Base-by-base conservation (phyloP, 2,113 vertebrate genomes). In the Panthera uncia region DNA sequence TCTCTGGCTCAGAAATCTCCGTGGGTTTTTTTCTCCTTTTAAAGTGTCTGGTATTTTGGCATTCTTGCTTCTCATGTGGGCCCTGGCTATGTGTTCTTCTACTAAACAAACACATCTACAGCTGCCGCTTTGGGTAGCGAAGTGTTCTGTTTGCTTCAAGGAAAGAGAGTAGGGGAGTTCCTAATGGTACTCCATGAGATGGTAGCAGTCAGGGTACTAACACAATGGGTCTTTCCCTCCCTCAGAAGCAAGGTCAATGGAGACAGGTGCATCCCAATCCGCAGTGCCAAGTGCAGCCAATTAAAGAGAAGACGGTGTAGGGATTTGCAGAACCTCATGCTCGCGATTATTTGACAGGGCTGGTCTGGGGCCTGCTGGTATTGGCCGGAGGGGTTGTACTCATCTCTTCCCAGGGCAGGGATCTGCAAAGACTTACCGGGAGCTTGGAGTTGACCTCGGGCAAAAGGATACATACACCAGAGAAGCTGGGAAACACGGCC, bases 1-100 rank as follows among this genome's bases (percentile, higher is more conserved):
- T 95, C 36, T 57, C 95, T 90, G 66, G 52, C 91, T 81, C 45
- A 45, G 68, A 88, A 96, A 88, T 68, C 36, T 66, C 68, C 73
- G 61, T 36, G 38, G 65, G 45, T 41, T 74, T 82, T 10, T 33
- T 25, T 5, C 31, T n/a, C 33, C 61, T 71, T 84, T 84, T 33
- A 15, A 61, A 78, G 45, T 82, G 50, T 48, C 76, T 88, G 7
- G 21, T 69, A 33, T 78, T 80, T 83, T 89, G 7, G 18, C 15
- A 38, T 13, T 89, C 25, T 87, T 27, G 33, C 1, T 50, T 82
- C 52, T 95, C 55, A 83, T 23, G 38, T 5, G 63, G 84, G 68
- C 13, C 23, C 27, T 41, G 66, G 45, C 66, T 27, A 76, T n/a
- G 85, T 63, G 76, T 38, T 50, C 13, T 71, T 96, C 29, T 45